Evolutionary conservation across 1,140 invertebrate species (phyloP), one percentile per base, ranked within the genome.

Genomic region (Hyphantria cunea): DNA sequence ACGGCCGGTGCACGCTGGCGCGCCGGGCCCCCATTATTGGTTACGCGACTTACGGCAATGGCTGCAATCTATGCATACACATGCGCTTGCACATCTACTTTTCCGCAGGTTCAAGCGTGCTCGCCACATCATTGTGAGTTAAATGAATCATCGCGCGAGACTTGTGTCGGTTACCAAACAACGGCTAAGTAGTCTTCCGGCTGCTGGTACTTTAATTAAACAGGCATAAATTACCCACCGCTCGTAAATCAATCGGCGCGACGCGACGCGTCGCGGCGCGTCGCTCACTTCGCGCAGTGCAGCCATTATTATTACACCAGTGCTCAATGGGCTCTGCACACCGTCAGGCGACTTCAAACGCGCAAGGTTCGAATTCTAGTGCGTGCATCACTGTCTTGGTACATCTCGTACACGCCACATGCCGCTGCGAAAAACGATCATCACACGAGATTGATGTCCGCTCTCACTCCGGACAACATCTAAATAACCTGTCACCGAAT

Each of bases 121-220:
- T 25, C 17, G 17, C 17, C 17, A 25, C 17, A 25, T 25, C 17
- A 5, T 25, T 25, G 17, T 25, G 17, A 25, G 17, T 25, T 0
- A n/a, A 58, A 48, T 68, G 59, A 66, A 17, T 66, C 66, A 61
- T 58, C 31, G 44, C 34, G 56, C 13, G 37, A 14, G 51, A n/a
- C 51, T 17, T 32, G 25, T n/a, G 41, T 45, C 11, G 17, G n/a
- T 52, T 15, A 9, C 34, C 42, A 56, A 10, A 61, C 42, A 37
- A 55, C 50, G 37, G 48, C 42, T 31, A 55, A 51, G 17, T 25
- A 25, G 17, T 71, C 73, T 79, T 84, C 76, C 82, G 79, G 72
- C 74, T 79, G 64, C 73, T 65, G 72, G 66, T 78, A 77, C 80
- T 85, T 83, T 83, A 85, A 85, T 83, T 83, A 85, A 83, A 80